Evolutionary conservation across 2,888 invertebrate genomes (phyloP), one percentile per base, ranked within the genome.

Genomic region (Furcula furcula): DNA sequence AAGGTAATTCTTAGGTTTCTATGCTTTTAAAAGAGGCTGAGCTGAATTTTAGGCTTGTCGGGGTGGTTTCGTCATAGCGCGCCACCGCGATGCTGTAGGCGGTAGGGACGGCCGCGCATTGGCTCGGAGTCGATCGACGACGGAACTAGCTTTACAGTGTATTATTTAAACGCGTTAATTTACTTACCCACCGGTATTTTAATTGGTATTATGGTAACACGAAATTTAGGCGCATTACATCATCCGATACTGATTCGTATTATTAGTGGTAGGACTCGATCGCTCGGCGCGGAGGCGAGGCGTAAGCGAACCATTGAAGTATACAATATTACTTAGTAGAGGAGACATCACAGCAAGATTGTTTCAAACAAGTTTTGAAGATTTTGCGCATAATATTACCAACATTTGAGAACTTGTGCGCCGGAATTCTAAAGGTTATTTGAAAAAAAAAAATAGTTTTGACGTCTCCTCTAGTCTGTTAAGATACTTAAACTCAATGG

Each of bases 111-210:
- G 70, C 76, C 76, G 81, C 77, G 80, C 76, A 64, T 56, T 61
- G 64, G 65, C 58, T 65, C 45, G 57, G 62, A 63, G 60, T 65
- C 65, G 66, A 65, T 62, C 64, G 62, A 65, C 61, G 61, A 58
- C 52, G 54, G 59, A 53, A 46, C 55, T 68, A 67, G 70, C 62
- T 76, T 72, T 74, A 74, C 68, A 72, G 53, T 66, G 58, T 61
- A 60, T 63, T 65, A 63, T 63, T 50, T 65, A 55, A 55, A 71
- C 59, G 70, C 68, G 71, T 76, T 78, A 75, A 80, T 76, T 72
- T 79, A 78, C 70, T 84, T 86, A 81, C 87, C 87, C 87, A 87
- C 87, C 87, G 87, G 82, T 87, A 86, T 84, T 82, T 77, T 87
- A 83, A 88, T 88, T 88, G 87, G 87, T 85, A 83, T 83, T 82